Evolutionary conservation across 2,888 invertebrate genomes (phyloP), one percentile per base, ranked within the genome.

Genomic region (Buathra laborator): DNA sequence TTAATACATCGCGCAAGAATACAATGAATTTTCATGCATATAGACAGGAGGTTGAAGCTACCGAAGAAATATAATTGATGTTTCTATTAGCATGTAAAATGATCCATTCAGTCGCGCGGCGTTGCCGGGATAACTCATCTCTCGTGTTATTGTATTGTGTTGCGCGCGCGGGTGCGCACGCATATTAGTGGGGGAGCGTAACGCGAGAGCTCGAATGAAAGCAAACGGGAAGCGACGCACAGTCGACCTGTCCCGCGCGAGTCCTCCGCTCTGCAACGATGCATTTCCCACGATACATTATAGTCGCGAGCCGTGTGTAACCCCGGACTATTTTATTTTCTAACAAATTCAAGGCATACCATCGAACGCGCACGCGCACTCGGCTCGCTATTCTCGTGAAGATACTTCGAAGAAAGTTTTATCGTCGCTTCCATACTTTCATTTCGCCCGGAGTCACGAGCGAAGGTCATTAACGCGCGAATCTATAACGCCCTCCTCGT

Each of bases 381-480:
- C 24, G 5, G 14, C 59, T 0, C 86, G 83, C 86, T 86, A 24
- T 24, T 24, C 71, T 85, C 74, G 78, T 86, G 86, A 89, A 89
- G 88, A 91, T 88, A 86, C 86, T 86, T 68, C 84, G 89, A 90
- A 88, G 91, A 92, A 92, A 92, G 92, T 92, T 90, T 92, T 66
- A 74, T 78, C 43, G 44, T 56, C 81, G 64, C 78, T 7, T 59
- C 32, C 37, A 37, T 79, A 85, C 85, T 85, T 85, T 85, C 85
- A 91, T 93, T 93, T 93, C 85, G 71, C 90, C 70, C 81, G 37
- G 37, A 5, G 37, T 7, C 37, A 3, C 37, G 37, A 37, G 37
- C 89, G 91, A 93, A 93, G 93, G 93, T 93, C 93, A 93, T 93
- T 93, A 93, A 92, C 92, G 90, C 90, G 86, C 82, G 76, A 78